Evolutionary conservation across 2,113 vertebrate species (phyloP), one percentile per base, ranked within the genome.

Genomic region (Phalacrocorax carbo): DNA sequence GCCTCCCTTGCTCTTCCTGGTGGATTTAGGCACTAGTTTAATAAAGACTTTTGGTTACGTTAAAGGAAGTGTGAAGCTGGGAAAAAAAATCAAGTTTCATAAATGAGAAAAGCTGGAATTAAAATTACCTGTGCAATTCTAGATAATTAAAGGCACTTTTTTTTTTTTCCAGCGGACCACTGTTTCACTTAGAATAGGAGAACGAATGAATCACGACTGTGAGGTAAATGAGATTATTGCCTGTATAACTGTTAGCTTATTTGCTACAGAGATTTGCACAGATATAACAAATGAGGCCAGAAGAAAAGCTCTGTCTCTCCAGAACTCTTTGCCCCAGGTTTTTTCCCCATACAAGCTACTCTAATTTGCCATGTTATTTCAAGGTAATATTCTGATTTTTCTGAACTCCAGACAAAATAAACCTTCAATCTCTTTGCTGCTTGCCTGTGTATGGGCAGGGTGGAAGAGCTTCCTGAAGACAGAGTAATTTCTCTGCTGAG

Each of bases 151-250:
- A 91, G 38, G 66, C 4, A 38, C 18, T 10, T 2, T 30, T 78
- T 29, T 60, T 9, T 20, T 30, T 19, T 52, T 23, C 52, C 27
- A 60, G 60, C 3, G 2, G 77, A 69, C 27, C 32, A 68, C 52
- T 65, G 36, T 65, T 89, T 61, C 57, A 54, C 34, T 94, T 89
- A 55, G 48, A 34, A 60, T 27, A 10, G 13, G 40, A 84, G 70
- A 82, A 93, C 0, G 1, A 79, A 82, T 36, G 62, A 90, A 85
- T 89, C 83, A 89, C 5, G 38, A 77, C 82, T 49, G 54, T 34
- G 87, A 95, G 73, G 90, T 90, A 95, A 94, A 96, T 51, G 58
- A 90, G 89, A 94, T 93, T 86, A 87, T 65, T 82, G 73, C 70
- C 82, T 90, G 34, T 64, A 25, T 91, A 85, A 88, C 65, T 75